Base-by-base conservation (phyloP, 1,140 invertebrate genomes). In the Caenorhabditis latens region DNA sequence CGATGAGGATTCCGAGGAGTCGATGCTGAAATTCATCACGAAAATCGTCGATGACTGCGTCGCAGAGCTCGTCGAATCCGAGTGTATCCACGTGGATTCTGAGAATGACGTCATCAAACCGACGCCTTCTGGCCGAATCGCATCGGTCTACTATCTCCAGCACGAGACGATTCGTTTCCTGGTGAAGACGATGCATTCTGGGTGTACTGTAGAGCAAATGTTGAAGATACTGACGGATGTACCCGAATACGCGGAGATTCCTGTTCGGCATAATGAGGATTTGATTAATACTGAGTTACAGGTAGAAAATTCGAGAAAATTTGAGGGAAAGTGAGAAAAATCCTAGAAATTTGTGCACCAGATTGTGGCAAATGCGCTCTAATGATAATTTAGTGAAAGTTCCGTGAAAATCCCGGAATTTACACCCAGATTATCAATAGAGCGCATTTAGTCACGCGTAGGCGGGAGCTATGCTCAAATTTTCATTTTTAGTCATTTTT, bases 191-290 rank as follows among this genome's bases (percentile, higher is more conserved):
- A 92, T 99, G 21, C 93, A 94, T 40, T 92, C 94, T 0, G 87
- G 79, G 5, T 94, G 95, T 75, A 94, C 93, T 53, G 93, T 96
- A 0, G 95, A 96, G 79, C 94, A 96, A n/a, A 94, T 98, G 61
- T 93, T 99, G 6, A 93, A 95, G 55, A 94, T 97, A 24, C 94
- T 99, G 88, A 95, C 96, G 65, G 93, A 97, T 93, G 95, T 95
- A 19, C 94, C 97, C 88, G 98, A 99, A 93, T 99, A 98, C 92
- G 95, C 95, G 82, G 95, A 98, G 91, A 94, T 99, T 67, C 98
- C 98, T 0, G 98, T 99, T 9, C 94, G 98, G 75, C 98, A 99
- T 93, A 99, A 99, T 93, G 98, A 99, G 94, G 98, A 99, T 93
- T 94, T 96, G 87, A 94, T 97, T 61, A 99, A 99, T 93, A 84